These are phyloP conservation scores for Ancistrus triradiatus DNA, from an alignment of 2,113 vertebrate genomes.

Conservation along the genomic window DNA sequence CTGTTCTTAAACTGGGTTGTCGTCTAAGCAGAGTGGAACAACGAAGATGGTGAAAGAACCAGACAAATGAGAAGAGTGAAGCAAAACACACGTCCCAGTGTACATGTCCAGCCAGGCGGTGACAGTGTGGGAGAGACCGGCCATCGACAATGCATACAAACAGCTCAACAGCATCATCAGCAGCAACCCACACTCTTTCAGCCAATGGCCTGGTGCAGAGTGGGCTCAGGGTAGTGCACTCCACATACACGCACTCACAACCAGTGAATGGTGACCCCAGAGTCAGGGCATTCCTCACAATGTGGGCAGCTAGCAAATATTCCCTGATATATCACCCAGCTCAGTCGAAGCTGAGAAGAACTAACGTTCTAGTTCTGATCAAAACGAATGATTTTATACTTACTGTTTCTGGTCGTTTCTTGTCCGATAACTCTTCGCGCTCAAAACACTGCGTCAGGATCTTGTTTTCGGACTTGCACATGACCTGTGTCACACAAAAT, in stretches of 20 bases:
- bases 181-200: slow-evolving; percentile 40
- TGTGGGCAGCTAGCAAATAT: slow-evolving; percentile 36
- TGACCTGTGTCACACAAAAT: slow-evolving; percentile 69
- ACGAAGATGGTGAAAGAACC: not conserved
- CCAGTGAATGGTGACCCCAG: slow-evolving; percentile 25
- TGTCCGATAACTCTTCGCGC: slow-evolving; percentile 87
- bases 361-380: too few relatives aligned
- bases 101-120: slow-evolving; percentile 46
- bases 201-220: slow-evolving; percentile 34
- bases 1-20: slow-evolving; percentile 97
- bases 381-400: slow-evolving; percentile 31
- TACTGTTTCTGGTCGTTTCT: slow-evolving; percentile 94
- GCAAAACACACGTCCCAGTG: slow-evolving; percentile 55
- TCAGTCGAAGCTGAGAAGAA: too few relatives aligned
- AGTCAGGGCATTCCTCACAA: slow-evolving; percentile 45
- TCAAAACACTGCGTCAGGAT: slow-evolving; percentile 90
- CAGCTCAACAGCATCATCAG: slow-evolving; percentile 34
- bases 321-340: slow-evolving; percentile 4
- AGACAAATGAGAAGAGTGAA: slow-evolving; percentile 2
- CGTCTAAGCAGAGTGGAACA: slow-evolving; percentile 66
- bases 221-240: slow-evolving; percentile 4
- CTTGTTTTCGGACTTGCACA: slow-evolving; percentile 91
- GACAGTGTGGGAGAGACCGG: slow-evolving; percentile 38
- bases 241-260: not conserved
- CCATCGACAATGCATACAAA: slow-evolving; percentile 49